Percentiles rank a stretch among this genome's conserved stretches.
These are phyloP conservation scores for Lydus trimaculatus DNA, from an alignment of 2,888 invertebrate species.

Conservation along the genomic window DNA sequence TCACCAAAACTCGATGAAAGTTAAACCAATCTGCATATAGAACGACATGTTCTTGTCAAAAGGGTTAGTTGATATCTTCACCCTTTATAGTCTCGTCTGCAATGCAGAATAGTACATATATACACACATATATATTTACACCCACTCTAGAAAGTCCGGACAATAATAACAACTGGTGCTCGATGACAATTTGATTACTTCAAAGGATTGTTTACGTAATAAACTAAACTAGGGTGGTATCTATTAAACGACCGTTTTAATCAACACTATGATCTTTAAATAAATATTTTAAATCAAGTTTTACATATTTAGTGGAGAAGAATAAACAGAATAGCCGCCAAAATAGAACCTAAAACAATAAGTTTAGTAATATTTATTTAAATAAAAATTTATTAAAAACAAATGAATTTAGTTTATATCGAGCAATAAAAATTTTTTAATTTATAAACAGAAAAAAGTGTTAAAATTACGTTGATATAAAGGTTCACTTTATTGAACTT, in stretches of 20 bases:
- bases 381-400: not conserved
- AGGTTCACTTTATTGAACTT: not conserved
- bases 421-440: too few relatives aligned
- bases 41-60: not conserved
- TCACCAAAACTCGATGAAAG: slow-evolving; percentile 13
- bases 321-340: not conserved
- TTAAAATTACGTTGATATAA: not conserved
- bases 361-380: too few relatives aligned
- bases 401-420: too few relatives aligned
- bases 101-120: slow-evolving; percentile 22
- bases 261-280: not conserved
- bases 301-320: too few relatives aligned
- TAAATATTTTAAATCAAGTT: not conserved
- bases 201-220: slow-evolving; percentile 18
- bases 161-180: slow-evolving; percentile 22
- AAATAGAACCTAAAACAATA: too few relatives aligned
- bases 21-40: slow-evolving; percentile 30
- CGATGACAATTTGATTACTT: slow-evolving; percentile 29
- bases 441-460: too few relatives aligned
- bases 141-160: not conserved
- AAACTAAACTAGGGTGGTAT: not conserved
- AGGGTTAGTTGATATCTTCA: slow-evolving; percentile 1
- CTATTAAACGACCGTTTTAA: not conserved
- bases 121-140: slow-evolving; percentile 9
- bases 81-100: slow-evolving; percentile 26